Base-by-base conservation (phyloP, 2,113 vertebrate species). In the Piprites chloris region DNA sequence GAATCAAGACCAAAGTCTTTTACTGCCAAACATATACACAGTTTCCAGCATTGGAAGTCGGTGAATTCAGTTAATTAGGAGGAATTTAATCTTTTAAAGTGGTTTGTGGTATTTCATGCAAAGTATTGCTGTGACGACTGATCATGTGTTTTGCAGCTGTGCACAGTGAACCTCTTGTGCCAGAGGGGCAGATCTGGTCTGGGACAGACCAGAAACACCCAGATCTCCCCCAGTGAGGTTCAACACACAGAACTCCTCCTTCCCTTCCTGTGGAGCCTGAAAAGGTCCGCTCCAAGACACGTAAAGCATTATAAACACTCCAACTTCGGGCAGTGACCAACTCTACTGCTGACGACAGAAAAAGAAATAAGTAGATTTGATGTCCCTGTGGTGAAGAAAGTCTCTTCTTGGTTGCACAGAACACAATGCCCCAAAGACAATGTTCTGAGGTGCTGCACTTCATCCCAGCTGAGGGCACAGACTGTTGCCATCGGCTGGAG, bases 301-400 rank as follows among this genome's bases (percentile, higher is more conserved):
- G 1, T 13, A 3, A 26, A 50, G 18, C 22, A 41, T 67, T 42
- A 47, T 3, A 9, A 83, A 47, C 2, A 4, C 14, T 74, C 46
- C 4, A 4, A 2, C 68, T 79, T 47, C 0, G 0, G 50, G 30
- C 79, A 84, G 46, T 22, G 61, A 65, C 33, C 65, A 59, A 23
- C 32, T 80, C 63, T 2, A 63, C 44, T 12, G 42, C 46, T 63
- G 41, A 63, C 37, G 68, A 42, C 16, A n/a, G 68, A 67, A n/a
- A 67, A 53, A 59, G 2, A 49, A 44, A 79, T 5, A 24, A 49
- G 65, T 4, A 55, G 23, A 74, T 55, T 14, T 22, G 10, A 19
- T 27, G 24, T 28, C 35, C 42, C 30, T 41, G 1, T 14, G 19
- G 39, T 61, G 83, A 80, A 72, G 32, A 41, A 81, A 50, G 63